These are phyloP conservation scores for Rana temporaria DNA, from an alignment of 2,113 vertebrate genomes.

Conservation along the genomic window DNA sequence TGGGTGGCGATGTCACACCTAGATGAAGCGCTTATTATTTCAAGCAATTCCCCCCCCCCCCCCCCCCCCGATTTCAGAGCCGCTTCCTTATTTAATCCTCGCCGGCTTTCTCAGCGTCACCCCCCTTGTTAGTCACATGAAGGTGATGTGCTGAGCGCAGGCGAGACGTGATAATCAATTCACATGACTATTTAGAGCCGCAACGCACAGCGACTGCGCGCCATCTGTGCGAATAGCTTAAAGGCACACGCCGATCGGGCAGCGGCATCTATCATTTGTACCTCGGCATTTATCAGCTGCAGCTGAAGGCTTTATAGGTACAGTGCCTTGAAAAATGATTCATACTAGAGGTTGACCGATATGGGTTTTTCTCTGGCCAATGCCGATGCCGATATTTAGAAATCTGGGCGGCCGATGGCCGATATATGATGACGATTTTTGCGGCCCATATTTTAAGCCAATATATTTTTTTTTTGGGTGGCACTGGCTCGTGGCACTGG, in stretches of 20 bases:
- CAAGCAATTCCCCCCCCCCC: conserved; percentile 8
- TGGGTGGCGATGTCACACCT: conserved; percentile 10
- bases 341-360: too few species aligned
- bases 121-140: conserved; percentile 18
- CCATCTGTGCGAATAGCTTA: not conserved
- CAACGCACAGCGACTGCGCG: too few species aligned
- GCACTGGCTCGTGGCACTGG: too few species aligned
- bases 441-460: too few species aligned
- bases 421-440: too few species aligned
- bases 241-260: not conserved
- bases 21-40: conserved; percentile 17
- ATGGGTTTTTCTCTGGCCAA: too few species aligned
- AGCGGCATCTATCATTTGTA: not conserved
- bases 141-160: not conserved
- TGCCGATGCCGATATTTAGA: too few species aligned
- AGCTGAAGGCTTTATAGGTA: not conserved
- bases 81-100: not conserved
- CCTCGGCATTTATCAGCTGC: not conserved
- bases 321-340: too few species aligned
- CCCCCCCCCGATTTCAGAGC: not conserved
- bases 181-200: not conserved
- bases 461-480: too few species aligned
- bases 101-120: not conserved
- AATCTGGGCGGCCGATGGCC: too few species aligned
- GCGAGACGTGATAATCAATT: conserved; percentile 1